Conservation (phyloP, 2,113 vertebrate species). For the rabbit (Oryctolagus cuniculus) region mOryCun1.1 NC_091432.1:71851001-71851500, state of each 20-base stretch:
- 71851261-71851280: no score
- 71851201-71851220: background rate
- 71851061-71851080: background rate
- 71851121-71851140: background rate
- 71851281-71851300: no score
- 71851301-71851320: no score
- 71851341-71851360: conserved; percentile 14
- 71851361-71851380: background rate
- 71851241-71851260: no score
- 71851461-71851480: background rate
- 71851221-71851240: no score
- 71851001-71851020: background rate
- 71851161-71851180: background rate
- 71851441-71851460: background rate
- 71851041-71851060: background rate
- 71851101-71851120: background rate
- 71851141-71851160: background rate
- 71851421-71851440: background rate
- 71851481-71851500: background rate
- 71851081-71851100: background rate
- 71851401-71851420: background rate
- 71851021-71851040: background rate
- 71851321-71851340: background rate
- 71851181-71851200: background rate
- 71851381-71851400: background rate